These are phyloP conservation scores for Tamias sibiricus DNA, from an alignment of 2,113 vertebrate genomes.

Conservation along the genomic window DNA sequence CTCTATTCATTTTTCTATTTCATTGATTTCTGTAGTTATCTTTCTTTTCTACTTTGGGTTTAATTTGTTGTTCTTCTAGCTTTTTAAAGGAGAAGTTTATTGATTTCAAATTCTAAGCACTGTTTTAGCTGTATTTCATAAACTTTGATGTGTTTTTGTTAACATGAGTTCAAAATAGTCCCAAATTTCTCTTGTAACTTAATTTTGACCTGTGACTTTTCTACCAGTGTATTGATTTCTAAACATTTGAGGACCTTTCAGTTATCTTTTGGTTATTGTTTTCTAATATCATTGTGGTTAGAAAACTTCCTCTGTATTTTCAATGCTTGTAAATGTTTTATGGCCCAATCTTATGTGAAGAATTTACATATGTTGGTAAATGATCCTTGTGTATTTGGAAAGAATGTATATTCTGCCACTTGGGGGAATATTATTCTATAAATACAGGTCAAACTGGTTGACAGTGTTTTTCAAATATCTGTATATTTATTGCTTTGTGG, in stretches of 20 bases:
- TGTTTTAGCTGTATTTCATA: conserved; percentile 40
- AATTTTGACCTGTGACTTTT: conserved; percentile 19
- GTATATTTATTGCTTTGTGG: conserved; percentile 38
- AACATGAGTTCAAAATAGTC: conserved; percentile 52
- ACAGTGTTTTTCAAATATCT: conserved; percentile 51
- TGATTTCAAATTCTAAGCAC: conserved; percentile 50
- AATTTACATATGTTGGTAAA: conserved; percentile 50
- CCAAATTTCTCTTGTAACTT: conserved; percentile 63
- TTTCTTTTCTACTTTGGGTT: conserved; percentile 45
- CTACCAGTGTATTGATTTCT: conserved; percentile 52
- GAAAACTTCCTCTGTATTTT: conserved; percentile 62
- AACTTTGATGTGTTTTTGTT: conserved; percentile 51
- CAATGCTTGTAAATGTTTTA: conserved; percentile 64
- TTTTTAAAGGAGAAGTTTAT: conserved; percentile 50
- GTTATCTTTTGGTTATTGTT: conserved; percentile 58
- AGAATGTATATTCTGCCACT: conserved; percentile 63
- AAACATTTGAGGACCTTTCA: conserved; percentile 53
- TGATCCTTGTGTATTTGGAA: conserved; percentile 65
- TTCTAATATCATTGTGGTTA: conserved; percentile 59
- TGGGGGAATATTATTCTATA: conserved; percentile 37
- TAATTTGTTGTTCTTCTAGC: conserved; percentile 57
- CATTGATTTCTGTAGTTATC: conserved; percentile 2
- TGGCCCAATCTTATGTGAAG: conserved; percentile 51
- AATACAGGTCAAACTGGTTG: conserved; percentile 28
- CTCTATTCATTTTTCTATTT: conserved; percentile 41